Conservation (phyloP, 2,888 invertebrate genomes). For the Agrotis puta region DNA sequence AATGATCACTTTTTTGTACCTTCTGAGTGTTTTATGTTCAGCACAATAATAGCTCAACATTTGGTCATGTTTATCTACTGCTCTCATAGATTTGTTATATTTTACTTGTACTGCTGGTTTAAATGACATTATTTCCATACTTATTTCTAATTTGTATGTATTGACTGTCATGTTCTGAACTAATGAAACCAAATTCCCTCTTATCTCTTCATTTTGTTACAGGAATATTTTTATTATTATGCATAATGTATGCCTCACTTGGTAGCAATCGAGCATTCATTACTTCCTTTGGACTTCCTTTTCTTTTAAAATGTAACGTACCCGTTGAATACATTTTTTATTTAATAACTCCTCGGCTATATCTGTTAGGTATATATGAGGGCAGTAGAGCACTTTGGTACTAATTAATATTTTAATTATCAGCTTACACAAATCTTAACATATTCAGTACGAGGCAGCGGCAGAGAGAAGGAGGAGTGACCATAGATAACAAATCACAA, state of each 20-base stretch:
- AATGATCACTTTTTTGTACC: conserved; percentile 37
- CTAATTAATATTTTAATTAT: too few relatives aligned
- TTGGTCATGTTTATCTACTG: conserved; percentile 33
- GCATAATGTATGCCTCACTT: conserved; percentile 39
- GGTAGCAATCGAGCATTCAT: conserved; percentile 31
- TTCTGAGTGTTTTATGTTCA: conserved; percentile 33
- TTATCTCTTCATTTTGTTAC: conserved; percentile 29
- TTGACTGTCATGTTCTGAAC: conserved; percentile 19
- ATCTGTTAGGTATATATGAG: conserved; percentile 17
- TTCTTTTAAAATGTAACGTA: conserved; percentile 46
- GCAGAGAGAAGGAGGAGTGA: too few relatives aligned
- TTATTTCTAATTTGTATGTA: conserved; percentile 21
- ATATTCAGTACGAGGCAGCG: too few relatives aligned
- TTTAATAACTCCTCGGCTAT: conserved; percentile 47
- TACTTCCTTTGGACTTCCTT: conserved; percentile 31
- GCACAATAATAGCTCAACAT: conserved; percentile 28
- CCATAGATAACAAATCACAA: too few relatives aligned
- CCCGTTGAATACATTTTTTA: conserved; percentile 38
- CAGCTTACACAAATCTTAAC: too few relatives aligned
- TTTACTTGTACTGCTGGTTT: conserved; percentile 25
- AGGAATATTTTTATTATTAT: conserved; percentile 30
- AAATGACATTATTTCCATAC: conserved; percentile 29
- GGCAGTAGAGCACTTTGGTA: too few relatives aligned
- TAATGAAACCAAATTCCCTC: conserved; percentile 23
- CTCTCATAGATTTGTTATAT: conserved; percentile 22